A percentile compares a stretch with the other conserved stretches of the same genome.
phyloP scores from a whole-genome alignment of 2,888 invertebrate species.

The Andrena fulva region DNA sequence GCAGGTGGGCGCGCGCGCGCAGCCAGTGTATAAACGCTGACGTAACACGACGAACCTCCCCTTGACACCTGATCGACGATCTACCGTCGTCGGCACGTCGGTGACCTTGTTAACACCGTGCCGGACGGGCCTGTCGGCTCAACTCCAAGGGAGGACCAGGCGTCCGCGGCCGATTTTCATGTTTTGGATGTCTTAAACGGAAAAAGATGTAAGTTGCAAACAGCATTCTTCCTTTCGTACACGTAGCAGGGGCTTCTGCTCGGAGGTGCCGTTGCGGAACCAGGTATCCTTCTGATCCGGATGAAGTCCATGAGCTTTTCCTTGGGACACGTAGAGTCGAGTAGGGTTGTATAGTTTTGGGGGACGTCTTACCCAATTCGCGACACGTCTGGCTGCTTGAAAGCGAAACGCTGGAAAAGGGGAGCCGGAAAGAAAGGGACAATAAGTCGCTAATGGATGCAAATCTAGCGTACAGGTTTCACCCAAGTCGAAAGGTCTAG shows the following conservation, averaged over 20 bases:
- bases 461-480: conserved; percentile 70
- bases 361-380: not conserved
- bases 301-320: not conserved
- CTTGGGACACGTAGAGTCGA: not conserved
- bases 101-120: conserved; percentile 57
- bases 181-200: conserved; percentile 76
- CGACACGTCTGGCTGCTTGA: not conserved
- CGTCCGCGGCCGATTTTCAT: conserved; percentile 68
- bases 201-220: conserved; percentile 78
- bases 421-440: conserved; percentile 29
- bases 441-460: conserved; percentile 68
- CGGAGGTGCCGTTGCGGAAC: not conserved
- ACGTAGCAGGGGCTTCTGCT: not conserved
- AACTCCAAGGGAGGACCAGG: conserved; percentile 31
- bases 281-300: no score
- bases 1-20: conserved; percentile 36
- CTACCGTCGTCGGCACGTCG: conserved; percentile 41
- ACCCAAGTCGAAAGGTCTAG: conserved; percentile 79
- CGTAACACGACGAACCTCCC: conserved; percentile 51
- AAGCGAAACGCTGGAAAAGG: conserved; percentile 1
- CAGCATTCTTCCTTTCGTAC: not conserved
- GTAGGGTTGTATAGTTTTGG: no score
- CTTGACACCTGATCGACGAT: conserved; percentile 51
- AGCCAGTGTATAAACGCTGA: conserved; percentile 56
- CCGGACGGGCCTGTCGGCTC: conserved; percentile 41